Conservation (phyloP, 2,888 invertebrate genomes). For the Ennomos quercinarius region DNA sequence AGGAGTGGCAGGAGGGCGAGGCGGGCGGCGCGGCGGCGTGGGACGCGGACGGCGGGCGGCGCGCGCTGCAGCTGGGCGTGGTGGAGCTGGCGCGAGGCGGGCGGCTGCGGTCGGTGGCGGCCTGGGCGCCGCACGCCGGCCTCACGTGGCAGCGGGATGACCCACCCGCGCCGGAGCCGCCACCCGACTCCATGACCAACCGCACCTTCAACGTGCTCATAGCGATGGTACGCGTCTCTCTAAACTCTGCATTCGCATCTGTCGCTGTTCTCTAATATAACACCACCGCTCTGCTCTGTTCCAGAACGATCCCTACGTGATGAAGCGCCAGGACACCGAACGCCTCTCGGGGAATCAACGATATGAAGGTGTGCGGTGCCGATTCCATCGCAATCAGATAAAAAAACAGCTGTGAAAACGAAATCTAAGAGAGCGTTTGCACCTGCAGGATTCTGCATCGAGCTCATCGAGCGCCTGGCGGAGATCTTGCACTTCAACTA, state of each 20-base stretch:
- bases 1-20: conserved; percentile 34
- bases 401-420: neutral
- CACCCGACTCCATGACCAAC: conserved; percentile 69
- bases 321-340: conserved; percentile 89
- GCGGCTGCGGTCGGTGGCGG: conserved; percentile 54
- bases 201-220: conserved; percentile 74
- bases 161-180: conserved; percentile 49
- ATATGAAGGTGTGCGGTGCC: conserved; percentile 87
- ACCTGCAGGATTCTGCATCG: conserved; percentile 92
- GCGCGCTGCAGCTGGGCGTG: conserved; percentile 57
- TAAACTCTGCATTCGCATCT: neutral
- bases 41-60: conserved; percentile 37
- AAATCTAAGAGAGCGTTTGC: neutral
- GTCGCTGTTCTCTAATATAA: neutral
- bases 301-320: conserved; percentile 95
- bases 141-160: conserved; percentile 58
- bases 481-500: conserved; percentile 92
- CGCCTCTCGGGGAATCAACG: conserved; percentile 91
- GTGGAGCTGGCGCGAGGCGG: conserved; percentile 70
- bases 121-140: conserved; percentile 60
- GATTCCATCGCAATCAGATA: neutral
- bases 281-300: conserved; percentile 25
- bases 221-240: conserved; percentile 50
- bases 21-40: conserved; percentile 33
- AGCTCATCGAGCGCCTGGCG: conserved; percentile 92